phyloP scores from a whole-genome alignment of 1,140 invertebrate genomes.

The Drosophila sturtevanti region DNA sequence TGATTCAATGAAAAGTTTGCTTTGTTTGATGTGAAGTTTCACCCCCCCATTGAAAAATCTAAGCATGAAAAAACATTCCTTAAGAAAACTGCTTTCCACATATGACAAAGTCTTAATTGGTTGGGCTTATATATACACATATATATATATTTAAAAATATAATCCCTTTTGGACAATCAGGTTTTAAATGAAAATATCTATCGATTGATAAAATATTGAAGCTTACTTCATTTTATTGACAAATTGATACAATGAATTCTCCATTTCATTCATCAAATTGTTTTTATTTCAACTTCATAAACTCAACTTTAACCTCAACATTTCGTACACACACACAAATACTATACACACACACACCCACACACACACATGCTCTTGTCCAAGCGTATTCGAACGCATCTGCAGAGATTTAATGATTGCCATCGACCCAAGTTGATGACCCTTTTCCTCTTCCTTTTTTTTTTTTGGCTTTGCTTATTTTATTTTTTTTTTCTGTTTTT shows the following conservation, averaged over 20 bases:
- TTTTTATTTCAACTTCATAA: neutral
- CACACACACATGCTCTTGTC: neutral
- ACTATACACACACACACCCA: too few species aligned
- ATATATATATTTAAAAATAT: too few species aligned
- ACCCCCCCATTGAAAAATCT: too few species aligned
- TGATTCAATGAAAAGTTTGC: too few species aligned
- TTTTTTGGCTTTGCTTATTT: neutral
- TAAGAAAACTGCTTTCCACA: too few species aligned
- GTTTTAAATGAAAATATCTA: neutral
- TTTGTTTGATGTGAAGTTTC: too few species aligned
- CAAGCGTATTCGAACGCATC: conserved; percentile 16
- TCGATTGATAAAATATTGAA: neutral
- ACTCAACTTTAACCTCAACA: neutral
- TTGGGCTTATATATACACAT: too few species aligned
- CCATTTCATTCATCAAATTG: neutral
- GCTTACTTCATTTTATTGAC: neutral
- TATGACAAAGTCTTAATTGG: too few species aligned
- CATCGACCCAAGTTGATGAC: conserved; percentile 39
- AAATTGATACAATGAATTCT: neutral
- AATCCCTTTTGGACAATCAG: too few species aligned
- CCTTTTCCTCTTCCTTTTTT: conserved; percentile 8
- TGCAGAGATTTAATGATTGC: conserved; percentile 61
- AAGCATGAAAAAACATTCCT: too few species aligned
- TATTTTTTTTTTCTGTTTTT: neutral
- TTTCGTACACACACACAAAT: neutral